Conservation (phyloP, 2,888 invertebrate genomes). For the Drosophila conformis region DNA sequence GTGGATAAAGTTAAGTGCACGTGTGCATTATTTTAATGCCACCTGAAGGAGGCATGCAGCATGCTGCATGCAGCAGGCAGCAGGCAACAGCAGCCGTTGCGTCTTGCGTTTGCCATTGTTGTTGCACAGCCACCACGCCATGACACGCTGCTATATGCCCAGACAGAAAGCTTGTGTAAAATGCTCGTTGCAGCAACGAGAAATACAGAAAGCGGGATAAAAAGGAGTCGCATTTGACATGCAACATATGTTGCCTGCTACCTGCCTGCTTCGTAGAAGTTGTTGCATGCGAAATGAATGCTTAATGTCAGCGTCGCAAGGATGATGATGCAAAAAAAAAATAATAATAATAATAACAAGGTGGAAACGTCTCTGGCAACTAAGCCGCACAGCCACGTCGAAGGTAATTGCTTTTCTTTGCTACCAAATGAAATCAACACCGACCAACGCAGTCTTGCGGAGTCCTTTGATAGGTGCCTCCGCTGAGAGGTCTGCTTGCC, state of each 20-base stretch:
- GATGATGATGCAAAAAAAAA: conserved; percentile 4
- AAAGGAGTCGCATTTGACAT: conserved; percentile 69
- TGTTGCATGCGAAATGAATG: conserved; percentile 81
- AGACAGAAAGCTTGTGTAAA: conserved; percentile 11
- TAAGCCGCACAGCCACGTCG: conserved; percentile 33
- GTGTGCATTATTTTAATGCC: conserved; percentile 84
- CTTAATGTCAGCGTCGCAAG: conserved; percentile 64
- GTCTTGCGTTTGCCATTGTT: conserved; percentile 41
- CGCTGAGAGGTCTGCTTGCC: neutral
- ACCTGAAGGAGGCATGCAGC: conserved; percentile 77
- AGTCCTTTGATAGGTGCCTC: conserved; percentile 20
- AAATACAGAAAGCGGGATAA: conserved; percentile 1
- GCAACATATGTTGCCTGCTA: conserved; percentile 77
- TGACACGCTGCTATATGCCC: neutral
- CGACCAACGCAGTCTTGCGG: conserved; percentile 25
- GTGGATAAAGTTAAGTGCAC: conserved; percentile 83
- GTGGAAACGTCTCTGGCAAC: conserved; percentile 6
- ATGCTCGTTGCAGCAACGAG: conserved; percentile 11
- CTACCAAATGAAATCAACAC: conserved; percentile 76
- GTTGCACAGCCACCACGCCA: conserved; percentile 7
- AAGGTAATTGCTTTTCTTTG: conserved; percentile 75
- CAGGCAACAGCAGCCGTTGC: conserved; percentile 43
- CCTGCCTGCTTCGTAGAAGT: conserved; percentile 53
- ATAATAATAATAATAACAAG: neutral
- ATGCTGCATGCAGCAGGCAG: conserved; percentile 47